These are phyloP conservation scores for Myotis daubentonii DNA, from an alignment of 2,797 vertebrate genomes.

Conservation along the genomic window DNA sequence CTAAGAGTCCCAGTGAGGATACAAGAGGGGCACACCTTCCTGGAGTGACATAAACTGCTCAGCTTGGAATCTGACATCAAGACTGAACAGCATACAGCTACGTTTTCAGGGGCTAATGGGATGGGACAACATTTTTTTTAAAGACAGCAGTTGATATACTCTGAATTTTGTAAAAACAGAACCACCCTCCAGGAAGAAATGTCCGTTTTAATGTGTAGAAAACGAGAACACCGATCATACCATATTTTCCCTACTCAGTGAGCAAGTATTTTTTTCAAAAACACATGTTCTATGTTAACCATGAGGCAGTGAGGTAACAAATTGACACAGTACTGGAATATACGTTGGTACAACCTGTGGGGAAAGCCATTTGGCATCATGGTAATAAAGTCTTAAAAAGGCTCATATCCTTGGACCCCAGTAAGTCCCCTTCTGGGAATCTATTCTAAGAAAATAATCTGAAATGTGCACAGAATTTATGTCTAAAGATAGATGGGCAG, in stretches of 20 bases:
- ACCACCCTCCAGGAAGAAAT: neutral
- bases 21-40: neutral
- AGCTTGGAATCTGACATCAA: neutral
- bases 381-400: neutral
- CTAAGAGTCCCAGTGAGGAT: neutral
- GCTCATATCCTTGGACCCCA: neutral
- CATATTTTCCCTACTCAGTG: neutral
- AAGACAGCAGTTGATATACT: neutral
- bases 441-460: neutral
- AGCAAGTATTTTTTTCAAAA: neutral
- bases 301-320: neutral
- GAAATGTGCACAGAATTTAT: neutral
- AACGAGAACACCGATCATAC: neutral
- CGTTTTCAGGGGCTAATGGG: neutral
- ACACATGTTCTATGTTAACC: neutral
- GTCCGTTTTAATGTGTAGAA: neutral
- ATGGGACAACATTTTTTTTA: neutral
- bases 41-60: neutral
- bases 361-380: neutral
- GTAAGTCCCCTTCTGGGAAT: neutral
- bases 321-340: fast-evolving
- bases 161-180: neutral
- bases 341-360: neutral
- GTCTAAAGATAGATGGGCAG: neutral
- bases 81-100: neutral